Evolutionary conservation across 1,140 invertebrate species (phyloP), one percentile per base, ranked within the genome.

Genomic region (Drosophila ananassae): DNA sequence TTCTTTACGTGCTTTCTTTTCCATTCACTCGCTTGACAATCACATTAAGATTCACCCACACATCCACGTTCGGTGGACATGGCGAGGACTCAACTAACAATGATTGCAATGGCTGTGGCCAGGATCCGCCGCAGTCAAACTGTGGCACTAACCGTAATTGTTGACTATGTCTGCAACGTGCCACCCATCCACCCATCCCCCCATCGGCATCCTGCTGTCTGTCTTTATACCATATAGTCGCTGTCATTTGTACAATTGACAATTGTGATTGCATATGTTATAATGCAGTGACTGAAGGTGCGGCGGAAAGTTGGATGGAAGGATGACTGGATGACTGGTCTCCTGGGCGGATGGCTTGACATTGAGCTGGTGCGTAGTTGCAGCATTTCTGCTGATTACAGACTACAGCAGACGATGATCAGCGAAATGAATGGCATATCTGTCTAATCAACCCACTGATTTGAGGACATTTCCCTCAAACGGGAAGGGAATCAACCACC

Each of bases 201-300:
- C 39, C 12, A 13, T 41, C n/a, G 41, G 12, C 25, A 46, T 52
- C 50, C 25, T 54, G 51, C 47, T 21, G 34, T 37, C 57, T 51
- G 48, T 24, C 48, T 58, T 52, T 69, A 41, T 72, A 41, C 62
- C 59, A 37, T 44, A 17, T 21, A 44, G 41, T 44, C 72, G 44
- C 81, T 84, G 77, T 77, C 80, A 84, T 84, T 84, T 84, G 73
- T 77, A 81, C 80, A 84, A 84, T 85, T 84, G 80, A 84, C 80
- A 85, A 84, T 84, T 84, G 77, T 80, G 80, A 84, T 85, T 84
- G 80, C 81, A 84, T 84, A 85, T 84, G 80, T 62, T 84, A 85
- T 80, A 73, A 83, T 84, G 80, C 78, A 79, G 58, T 60, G 61
- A 68, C 25, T 46, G 50, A 56, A 55, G 56, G 50, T 69, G 51